Conservation (phyloP, 2,888 invertebrate species). For the Lacanobia oleracea region DNA sequence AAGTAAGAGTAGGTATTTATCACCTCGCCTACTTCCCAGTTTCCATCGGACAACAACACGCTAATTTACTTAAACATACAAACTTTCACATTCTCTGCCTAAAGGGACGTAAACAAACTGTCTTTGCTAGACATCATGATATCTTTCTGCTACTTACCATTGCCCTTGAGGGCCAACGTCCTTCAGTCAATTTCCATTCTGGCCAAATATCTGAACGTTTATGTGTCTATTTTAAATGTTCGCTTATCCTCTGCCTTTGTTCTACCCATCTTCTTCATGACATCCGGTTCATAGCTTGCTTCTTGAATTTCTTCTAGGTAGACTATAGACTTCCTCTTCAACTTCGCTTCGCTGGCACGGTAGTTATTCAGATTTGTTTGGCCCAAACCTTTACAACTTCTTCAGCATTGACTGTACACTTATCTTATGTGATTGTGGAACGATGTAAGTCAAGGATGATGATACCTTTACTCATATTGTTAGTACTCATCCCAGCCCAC, state of each 20-base stretch:
- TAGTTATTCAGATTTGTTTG: neutral
- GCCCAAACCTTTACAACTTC: neutral
- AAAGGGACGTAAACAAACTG: conserved; percentile 34
- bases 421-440: neutral
- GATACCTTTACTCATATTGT: neutral
- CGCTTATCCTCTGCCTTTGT: neutral
- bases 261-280: too few species aligned
- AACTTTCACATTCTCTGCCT: conserved; percentile 51
- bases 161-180: neutral
- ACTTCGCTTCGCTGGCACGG: neutral
- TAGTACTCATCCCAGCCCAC: conserved; percentile 29
- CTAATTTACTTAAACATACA: conserved; percentile 47
- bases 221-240: neutral
- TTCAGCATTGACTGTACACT: neutral
- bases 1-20: conserved; percentile 42
- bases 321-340: neutral
- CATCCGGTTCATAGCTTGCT: too few species aligned
- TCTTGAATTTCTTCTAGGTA: neutral
- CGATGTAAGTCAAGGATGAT: conserved; percentile 8
- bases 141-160: neutral
- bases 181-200: neutral
- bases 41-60: conserved; percentile 51
- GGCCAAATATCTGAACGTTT: too few species aligned
- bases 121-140: neutral
- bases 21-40: conserved; percentile 24